Evolutionary conservation across 2,888 invertebrate species (phyloP).

Genomic region (Drosophila niveifrons): DNA sequence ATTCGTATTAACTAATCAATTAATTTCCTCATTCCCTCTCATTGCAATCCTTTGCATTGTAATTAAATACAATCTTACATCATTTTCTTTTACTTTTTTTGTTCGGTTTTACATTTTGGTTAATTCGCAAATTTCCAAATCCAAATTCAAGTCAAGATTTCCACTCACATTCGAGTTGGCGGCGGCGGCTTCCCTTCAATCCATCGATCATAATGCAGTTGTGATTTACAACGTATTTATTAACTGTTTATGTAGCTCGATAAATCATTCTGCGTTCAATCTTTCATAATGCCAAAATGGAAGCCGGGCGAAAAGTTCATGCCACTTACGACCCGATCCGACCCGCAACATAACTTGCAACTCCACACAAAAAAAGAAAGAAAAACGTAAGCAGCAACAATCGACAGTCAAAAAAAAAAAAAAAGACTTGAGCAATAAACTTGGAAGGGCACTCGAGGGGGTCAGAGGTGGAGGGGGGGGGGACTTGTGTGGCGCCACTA

Average conservation of each 20-base stretch:
- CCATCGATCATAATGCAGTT: slow-evolving; percentile 26
- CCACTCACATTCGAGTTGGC: slow-evolving; percentile 7
- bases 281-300: slow-evolving; percentile 53
- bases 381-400: slow-evolving; percentile 2
- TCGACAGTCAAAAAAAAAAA: neutral
- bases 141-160: neutral
- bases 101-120: neutral
- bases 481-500: slow-evolving; percentile 24
- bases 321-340: slow-evolving; percentile 43
- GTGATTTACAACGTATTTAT: slow-evolving; percentile 64
- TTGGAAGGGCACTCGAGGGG: slow-evolving; percentile 40
- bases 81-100: neutral
- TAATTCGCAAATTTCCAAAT: slow-evolving; percentile 2
- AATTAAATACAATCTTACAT: neutral
- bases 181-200: neutral
- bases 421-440: slow-evolving; percentile 52
- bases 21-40: neutral
- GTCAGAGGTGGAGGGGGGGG: neutral
- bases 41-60: neutral
- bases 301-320: slow-evolving; percentile 58
- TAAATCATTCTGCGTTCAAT: slow-evolving; percentile 59
- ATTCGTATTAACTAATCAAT: neutral
- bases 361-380: neutral
- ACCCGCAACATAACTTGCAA: slow-evolving; percentile 13
- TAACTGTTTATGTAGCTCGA: slow-evolving; percentile 58